Base-by-base conservation (phyloP, 1,140 invertebrate species). In the Orius insidiosus region DNA sequence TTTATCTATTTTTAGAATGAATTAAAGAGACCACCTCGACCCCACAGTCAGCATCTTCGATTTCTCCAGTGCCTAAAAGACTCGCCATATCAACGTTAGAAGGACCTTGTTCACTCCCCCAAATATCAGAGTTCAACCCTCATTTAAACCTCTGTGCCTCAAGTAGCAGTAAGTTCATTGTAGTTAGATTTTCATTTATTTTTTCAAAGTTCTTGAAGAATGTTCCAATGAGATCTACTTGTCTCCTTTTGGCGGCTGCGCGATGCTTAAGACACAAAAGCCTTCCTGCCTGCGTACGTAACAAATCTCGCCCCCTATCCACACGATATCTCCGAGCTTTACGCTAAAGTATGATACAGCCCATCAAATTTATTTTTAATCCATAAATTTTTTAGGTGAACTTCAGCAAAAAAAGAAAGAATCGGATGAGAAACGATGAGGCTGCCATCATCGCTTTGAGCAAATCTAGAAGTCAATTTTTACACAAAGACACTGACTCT, bases 371-470 rank as follows among this genome's bases (percentile, higher is more conserved):
- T 36, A 36, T 30, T 53, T 47, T 37, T 50, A n/a, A n/a, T n/a
- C n/a, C n/a, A n/a, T n/a, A n/a, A n/a, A n/a, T 54, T 51, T 63
- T 63, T 30, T 58, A 78, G 73, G 75, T 78, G 11, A 77, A 73
- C 56, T 68, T 76, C 50, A 77, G 75, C 56, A 78, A 77, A 58
- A 76, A 77, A 59, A 67, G 75, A 54, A 75, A 76, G 64, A 77
- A 76, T 60, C 69, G 77, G 19, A 79, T 79, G 76, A 63, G 75
- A 42, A 78, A 74, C 58, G 76, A 79, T 56, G 76, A 78, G 64
- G 77, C 77, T 7, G 76, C 76, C 32, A 75, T 79, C 46, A 80
- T 80, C 51, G 78, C 78, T 8, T 62, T 80, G 19, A 80, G 76
- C 59, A 78, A 78, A 62, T 76, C 75, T 1, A 64, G 71, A 53